Evolutionary conservation across 2,888 invertebrate genomes (phyloP), one percentile per base, ranked within the genome.

Genomic region (Drosophila infuscata): DNA sequence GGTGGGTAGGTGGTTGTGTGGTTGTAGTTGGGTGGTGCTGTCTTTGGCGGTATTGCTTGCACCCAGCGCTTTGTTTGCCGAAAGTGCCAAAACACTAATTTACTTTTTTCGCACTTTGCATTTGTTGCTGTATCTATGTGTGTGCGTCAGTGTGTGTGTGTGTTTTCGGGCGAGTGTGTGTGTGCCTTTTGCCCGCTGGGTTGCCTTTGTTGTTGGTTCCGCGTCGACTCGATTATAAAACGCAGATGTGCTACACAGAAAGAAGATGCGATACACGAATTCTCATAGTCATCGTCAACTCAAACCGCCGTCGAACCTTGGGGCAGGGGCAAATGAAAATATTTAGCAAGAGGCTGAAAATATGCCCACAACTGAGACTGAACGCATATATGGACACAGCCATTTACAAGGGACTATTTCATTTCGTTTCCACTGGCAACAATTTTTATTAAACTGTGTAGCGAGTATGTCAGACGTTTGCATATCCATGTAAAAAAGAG

Each of bases 21-120:
- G 12, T 36, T 36, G 35, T 5, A 36, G 67, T 8, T 52, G 66
- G 53, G 38, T 25, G 25, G 29, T 4, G 29, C 11, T 8, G 56
- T 25, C 36, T 33, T 68, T 32, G 52, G 48, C 6, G 15, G 61
- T 56, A 17, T 30, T 48, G 66, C 46, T 36, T 41, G 59, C 48
- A 30, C 30, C 51, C 38, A 43, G 41, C 41, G 70, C 84, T 82
- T 82, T 87, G 87, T 89, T 89, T 90, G 91, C 87, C 79, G 81
- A 84, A 84, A 86, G 91, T 91, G 90, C 88, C 89, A 88, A 88
- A 90, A 88, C 88, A 89, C 91, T 91, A 91, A 91, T 91, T 88
- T 91, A 88, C 82, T 79, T 82, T 88, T 81, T 85, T 79, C 76
- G 73, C 76, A 76, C 76, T 51, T 64, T 58, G 53, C 61, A 57